Conservation (phyloP, 2,888 invertebrate species). For the Caenorhabditis doughertyi region DNA sequence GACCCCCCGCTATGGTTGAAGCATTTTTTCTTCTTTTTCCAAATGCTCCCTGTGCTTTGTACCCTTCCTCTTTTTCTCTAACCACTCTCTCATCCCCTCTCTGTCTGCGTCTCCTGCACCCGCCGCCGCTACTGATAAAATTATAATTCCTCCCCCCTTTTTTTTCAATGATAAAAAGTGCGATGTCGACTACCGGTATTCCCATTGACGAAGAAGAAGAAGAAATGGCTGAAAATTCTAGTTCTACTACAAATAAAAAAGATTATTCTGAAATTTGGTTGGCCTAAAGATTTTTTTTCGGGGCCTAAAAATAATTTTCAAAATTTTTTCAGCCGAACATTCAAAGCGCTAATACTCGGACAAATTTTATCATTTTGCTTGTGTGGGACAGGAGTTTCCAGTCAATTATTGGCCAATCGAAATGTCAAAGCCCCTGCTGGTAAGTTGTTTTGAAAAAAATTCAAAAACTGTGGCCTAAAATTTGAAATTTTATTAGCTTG, state of each 20-base stretch:
- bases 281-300: background rate
- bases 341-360: slow-evolving; percentile 83
- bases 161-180: slow-evolving; percentile 30
- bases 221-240: too few relatives aligned
- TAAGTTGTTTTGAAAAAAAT: slow-evolving; percentile 81
- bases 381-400: slow-evolving; percentile 89
- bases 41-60: background rate
- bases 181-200: slow-evolving; percentile 2
- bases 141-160: background rate
- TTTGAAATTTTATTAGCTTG: slow-evolving; percentile 2
- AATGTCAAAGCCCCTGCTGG: slow-evolving; percentile 89
- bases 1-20: too few relatives aligned
- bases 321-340: slow-evolving; percentile 81
- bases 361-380: slow-evolving; percentile 89
- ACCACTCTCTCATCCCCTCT: background rate
- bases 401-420: slow-evolving; percentile 87
- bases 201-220: too few relatives aligned
- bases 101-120: slow-evolving; percentile 31
- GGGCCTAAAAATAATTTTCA: background rate
- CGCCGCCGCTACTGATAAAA: slow-evolving; percentile 36
- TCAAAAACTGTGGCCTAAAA: too few relatives aligned
- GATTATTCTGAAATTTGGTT: slow-evolving; percentile 23
- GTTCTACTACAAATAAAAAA: background rate
- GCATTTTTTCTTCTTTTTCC: background rate
- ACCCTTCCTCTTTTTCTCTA: background rate